Evolutionary conservation across 2,888 invertebrate genomes (phyloP), one percentile per base, ranked within the genome.

Genomic region (Drosophila borealis): DNA sequence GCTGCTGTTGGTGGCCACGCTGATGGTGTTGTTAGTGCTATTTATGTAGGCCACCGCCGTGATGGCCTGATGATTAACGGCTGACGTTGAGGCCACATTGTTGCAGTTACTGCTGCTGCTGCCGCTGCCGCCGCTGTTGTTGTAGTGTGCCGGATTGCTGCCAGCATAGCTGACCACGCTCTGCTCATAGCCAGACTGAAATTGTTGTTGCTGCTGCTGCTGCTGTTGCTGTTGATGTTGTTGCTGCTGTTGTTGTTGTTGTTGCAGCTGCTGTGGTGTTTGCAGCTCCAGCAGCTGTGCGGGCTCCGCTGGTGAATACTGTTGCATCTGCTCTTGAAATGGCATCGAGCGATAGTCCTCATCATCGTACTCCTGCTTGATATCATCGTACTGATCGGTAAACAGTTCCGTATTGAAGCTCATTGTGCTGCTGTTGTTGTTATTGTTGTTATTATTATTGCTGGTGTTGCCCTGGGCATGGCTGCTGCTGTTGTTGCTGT

Each of bases 361-460:
- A 29, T 88, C 88, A 11, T 88, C 89, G 41, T 79, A 89, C 42
- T 89, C 90, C 39, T 78, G 87, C 48, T 89, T 89, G 21, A 88
- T 74, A 19, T 88, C 84, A 13, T 89, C 90, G 33, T 82, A 90
- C 46, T 81, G 89, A 76, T 90, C 90, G 42, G 80, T 86, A 56
- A 91, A 90, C 36, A 90, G 65, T 65, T 90, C 90, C 4, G 84
- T 88, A 64, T 74, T 90, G 64, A 89, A 91, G 63, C 73, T 74
- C 55, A 76, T 77, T 3, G 70, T 81, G 54, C 63, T 78, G 51
- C 50, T 84, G 56, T 70, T 74, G 54, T 61, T 68, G 44, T 64
- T 70, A 14, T 70, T 77, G 10, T 55, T 74, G 34, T 37, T 64
- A 14, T 53, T 76, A 17, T 44, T 78, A 17, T 57, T 78, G 55